Evolutionary conservation across 2,797 vertebrate genomes (phyloP).

Genomic region (Esox masquinongy): DNA sequence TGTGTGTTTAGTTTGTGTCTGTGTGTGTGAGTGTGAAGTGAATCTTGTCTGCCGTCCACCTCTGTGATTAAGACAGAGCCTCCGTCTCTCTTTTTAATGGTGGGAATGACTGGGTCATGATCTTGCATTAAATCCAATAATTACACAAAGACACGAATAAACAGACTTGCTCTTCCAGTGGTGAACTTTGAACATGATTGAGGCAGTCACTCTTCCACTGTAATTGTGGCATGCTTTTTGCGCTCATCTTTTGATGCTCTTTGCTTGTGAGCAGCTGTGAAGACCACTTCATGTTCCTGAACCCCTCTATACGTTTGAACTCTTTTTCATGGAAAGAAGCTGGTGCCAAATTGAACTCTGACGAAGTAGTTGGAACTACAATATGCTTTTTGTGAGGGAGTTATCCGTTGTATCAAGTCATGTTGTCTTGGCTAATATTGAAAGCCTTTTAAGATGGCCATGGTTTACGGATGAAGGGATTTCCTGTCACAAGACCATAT

Average conservation of each 20-base stretch:
- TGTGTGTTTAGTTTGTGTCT: neutral
- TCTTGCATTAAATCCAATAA: constrained; percentile 59
- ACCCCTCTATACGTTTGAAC: constrained; percentile 48
- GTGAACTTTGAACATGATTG: constrained; percentile 43
- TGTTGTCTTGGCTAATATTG: no score
- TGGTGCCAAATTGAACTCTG: constrained; percentile 49
- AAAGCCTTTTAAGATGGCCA: constrained; percentile 29
- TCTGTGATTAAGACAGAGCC: constrained; percentile 49
- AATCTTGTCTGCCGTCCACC: constrained; percentile 55
- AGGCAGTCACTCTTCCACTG: constrained; percentile 26
- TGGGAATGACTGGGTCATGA: constrained; percentile 74
- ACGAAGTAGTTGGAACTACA: constrained; percentile 45
- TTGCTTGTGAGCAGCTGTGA: constrained; percentile 52
- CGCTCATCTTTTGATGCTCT: neutral
- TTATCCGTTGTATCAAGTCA: constrained; percentile 21
- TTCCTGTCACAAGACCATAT: constrained; percentile 67
- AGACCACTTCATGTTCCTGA: constrained; percentile 32
- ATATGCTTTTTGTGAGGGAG: constrained; percentile 42
- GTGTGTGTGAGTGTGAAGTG: constrained; percentile 10
- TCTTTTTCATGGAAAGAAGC: neutral
- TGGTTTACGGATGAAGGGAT: constrained; percentile 53
- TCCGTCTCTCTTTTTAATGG: constrained; percentile 64
- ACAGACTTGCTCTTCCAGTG: constrained; percentile 45
- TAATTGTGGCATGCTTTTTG: constrained; percentile 49
- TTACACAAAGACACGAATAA: constrained; percentile 66